Conservation (phyloP, 1,140 invertebrate species). For the Nephila pilipes region DNA sequence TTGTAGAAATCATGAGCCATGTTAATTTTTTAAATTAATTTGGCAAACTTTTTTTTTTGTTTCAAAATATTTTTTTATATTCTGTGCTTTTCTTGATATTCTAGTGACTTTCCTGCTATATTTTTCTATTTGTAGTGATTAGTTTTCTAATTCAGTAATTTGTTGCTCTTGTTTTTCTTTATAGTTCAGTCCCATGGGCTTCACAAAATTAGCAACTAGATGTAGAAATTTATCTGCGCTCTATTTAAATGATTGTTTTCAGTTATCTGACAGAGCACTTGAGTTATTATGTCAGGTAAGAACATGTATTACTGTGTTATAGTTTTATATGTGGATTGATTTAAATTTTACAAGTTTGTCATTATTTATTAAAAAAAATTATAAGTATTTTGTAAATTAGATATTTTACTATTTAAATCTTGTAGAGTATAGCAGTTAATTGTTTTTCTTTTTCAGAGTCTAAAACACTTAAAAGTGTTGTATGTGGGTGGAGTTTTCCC, state of each 20-base stretch:
- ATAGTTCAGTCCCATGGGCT: constrained; percentile 75
- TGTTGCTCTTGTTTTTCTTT: not conserved
- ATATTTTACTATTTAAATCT: too few species aligned
- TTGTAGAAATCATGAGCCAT: not conserved
- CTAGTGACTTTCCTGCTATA: too few species aligned
- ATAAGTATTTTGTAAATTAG: too few species aligned
- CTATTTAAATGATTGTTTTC: constrained; percentile 75
- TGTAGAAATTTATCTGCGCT: constrained; percentile 71
- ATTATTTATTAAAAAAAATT: too few species aligned
- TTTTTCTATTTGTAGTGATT: not conserved
- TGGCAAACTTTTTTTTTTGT: not conserved
- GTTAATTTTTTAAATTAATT: too few species aligned
- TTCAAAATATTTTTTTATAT: not conserved
- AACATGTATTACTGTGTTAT: not conserved
- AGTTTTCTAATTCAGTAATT: not conserved
- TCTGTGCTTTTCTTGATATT: not conserved
- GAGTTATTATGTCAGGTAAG: constrained; percentile 76
- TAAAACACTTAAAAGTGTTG: constrained; percentile 63
- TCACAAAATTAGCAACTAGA: constrained; percentile 76
- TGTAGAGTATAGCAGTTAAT: too few species aligned
- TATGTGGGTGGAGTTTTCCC: constrained; percentile 71
- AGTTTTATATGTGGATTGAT: too few species aligned
- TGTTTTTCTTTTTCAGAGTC: constrained; percentile 48
- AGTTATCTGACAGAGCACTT: constrained; percentile 70
- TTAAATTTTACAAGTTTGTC: too few species aligned